Percentiles rank a stretch among this genome's conserved stretches.
phyloP scores from a whole-genome alignment of 2,797 vertebrate genomes.

The Gymnocypris eckloni region DNA sequence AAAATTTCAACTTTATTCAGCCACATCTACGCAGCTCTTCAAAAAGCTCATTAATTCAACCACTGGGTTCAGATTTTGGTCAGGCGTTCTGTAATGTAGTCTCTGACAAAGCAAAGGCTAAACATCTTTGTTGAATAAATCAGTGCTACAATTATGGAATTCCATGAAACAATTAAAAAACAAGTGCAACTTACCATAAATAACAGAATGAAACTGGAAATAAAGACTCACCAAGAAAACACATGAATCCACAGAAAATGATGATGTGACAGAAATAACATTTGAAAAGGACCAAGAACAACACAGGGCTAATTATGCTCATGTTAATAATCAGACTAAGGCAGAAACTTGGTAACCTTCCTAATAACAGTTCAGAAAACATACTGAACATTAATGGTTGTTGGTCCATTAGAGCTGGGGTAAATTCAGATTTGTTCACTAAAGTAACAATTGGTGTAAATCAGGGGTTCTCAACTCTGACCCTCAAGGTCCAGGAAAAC shows the following conservation, averaged over 20 bases:
- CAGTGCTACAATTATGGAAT: not conserved
- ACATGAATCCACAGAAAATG: not conserved
- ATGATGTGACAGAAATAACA: not conserved
- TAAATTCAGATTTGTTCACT: slow-evolving; percentile 5
- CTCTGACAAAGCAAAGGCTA: not conserved
- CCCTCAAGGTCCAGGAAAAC: not conserved
- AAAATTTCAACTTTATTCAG: not conserved
- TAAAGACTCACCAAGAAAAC: not conserved
- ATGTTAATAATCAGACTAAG: not conserved
- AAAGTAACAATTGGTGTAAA: not conserved
- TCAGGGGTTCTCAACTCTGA: not conserved
- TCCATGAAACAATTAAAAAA: slow-evolving; percentile 2
- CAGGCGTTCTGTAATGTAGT: not conserved
- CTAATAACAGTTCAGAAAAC: not conserved
- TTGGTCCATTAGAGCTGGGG: not conserved
- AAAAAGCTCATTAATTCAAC: not conserved
- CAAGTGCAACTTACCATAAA: not conserved
- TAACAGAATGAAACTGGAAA: not conserved
- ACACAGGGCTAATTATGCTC: not conserved
- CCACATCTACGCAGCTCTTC: not conserved
- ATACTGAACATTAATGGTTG: not conserved
- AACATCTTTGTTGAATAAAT: slow-evolving; percentile 10
- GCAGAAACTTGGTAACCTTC: not conserved
- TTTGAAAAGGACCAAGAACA: not conserved
- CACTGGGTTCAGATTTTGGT: not conserved